Base-by-base conservation (phyloP, 2,113 vertebrate species). In the Delphinus delphis region DNA sequence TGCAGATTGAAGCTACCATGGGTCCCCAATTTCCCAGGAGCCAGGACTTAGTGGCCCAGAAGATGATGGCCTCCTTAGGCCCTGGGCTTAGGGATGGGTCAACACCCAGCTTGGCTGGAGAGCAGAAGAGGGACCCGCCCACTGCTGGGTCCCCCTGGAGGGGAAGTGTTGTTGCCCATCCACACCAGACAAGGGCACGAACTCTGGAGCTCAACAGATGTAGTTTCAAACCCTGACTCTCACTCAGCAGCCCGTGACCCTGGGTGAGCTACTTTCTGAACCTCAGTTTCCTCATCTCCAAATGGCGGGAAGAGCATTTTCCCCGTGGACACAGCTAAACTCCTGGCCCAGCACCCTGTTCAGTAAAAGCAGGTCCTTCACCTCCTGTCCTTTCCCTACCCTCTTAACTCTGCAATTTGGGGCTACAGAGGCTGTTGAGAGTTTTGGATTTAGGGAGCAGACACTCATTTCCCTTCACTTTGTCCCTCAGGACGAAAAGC, bases 81-180 rank as follows among this genome's bases (percentile, higher is more conserved):
- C 10, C 79, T 63, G 8, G 12, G 3, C 26, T 44, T 28, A 38
- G 41, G n/a, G 65, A 53, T 0, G 2, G 26, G 25, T 12, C 77
- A 85, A 36, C 8, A 21, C 17, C 23, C 5, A 0, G 60, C 50
- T 38, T 84, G 20, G 6, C 58, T 31, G 10, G 36, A 70, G 31
- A 65, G n/a, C 50, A 50, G 81, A 90, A 58, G 15, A 23, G 55
- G 84, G 21, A 14, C 17, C 10, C 53, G 15, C 41, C 28, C 38
- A 3, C 9, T 10, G 5, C 47, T 18, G 4, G 17, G 18, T 55
- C 58, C 23, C 38, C 2, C 2, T 3, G 2, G 33, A 20, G 7
- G 23, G 15, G 8, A 23, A 20, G 26, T 20, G 25, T 83, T 17
- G 4, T 6, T 2, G 5, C 2, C 50, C 6, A 3, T 12, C 6